phyloP scores from a whole-genome alignment of 2,888 invertebrate species.

The Baccha elongata region DNA sequence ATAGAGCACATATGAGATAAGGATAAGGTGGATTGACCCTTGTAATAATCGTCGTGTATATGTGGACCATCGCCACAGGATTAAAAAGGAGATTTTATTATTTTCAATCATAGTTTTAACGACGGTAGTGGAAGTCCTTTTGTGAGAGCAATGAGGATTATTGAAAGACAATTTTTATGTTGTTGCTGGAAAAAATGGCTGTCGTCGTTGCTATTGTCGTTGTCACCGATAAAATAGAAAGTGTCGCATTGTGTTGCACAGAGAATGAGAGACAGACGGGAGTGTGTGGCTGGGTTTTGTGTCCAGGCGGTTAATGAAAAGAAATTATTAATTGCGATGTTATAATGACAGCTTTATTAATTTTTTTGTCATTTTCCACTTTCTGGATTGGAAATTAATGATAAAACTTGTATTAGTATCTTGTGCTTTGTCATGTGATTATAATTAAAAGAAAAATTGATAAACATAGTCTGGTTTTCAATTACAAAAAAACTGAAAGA shows the following conservation, averaged over 20 bases:
- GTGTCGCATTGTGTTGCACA: conserved; percentile 13
- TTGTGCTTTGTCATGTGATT: conserved; percentile 27
- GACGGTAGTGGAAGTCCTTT: conserved; percentile 74
- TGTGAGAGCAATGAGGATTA: conserved; percentile 59
- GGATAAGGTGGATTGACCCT: conserved; percentile 64
- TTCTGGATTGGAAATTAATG: conserved; percentile 29
- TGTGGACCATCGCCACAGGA: conserved; percentile 63
- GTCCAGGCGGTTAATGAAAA: conserved; percentile 66
- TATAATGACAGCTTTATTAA: conserved; percentile 68
- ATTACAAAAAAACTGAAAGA: conserved; percentile 16
- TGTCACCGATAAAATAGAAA: conserved; percentile 37
- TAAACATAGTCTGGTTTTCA: conserved; percentile 16
- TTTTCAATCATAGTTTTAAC: conserved; percentile 74
- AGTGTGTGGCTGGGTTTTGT: conserved; percentile 11
- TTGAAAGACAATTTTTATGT: conserved; percentile 73
- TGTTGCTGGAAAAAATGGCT: conserved; percentile 52
- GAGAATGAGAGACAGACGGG: too few species aligned
- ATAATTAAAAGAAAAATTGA: conserved; percentile 12
- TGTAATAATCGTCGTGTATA: conserved; percentile 39
- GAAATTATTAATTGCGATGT: conserved; percentile 71
- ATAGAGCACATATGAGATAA: conserved; percentile 67
- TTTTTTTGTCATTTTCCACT: conserved; percentile 10
- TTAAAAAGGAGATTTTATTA: conserved; percentile 73
- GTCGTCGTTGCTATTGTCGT: conserved; percentile 19
- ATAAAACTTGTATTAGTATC: conserved; percentile 28